Percentiles rank a stretch among this genome's conserved stretches.
These are phyloP conservation scores for Apostichopus parvimensis DNA, from an alignment of 35 echinoderm and acorn worm species.

Conservation along the genomic window DNA sequence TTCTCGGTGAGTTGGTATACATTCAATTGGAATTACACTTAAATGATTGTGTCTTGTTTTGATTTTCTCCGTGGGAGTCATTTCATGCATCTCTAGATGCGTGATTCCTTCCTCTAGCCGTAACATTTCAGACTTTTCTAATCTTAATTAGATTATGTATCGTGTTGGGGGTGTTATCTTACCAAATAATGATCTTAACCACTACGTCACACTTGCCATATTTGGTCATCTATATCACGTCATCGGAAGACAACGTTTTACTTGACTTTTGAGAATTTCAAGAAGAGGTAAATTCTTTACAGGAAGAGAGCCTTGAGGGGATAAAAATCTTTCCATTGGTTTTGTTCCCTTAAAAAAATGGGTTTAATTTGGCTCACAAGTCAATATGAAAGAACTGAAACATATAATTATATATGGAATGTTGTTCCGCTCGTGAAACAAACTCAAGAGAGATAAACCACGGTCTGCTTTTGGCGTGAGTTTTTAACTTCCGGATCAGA, in stretches of 20 bases:
- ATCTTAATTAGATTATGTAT: conserved; percentile 5
- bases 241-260: background rate
- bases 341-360: too few species aligned
- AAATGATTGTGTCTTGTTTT: background rate
- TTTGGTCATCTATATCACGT: conserved; percentile 13
- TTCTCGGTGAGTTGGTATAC: too few species aligned
- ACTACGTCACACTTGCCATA: conserved; percentile 10
- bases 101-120: background rate
- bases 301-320: background rate
- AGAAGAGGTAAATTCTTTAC: background rate
- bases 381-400: too few species aligned
- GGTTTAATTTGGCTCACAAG: too few species aligned
- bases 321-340: background rate
- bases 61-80: too few species aligned
- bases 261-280: background rate
- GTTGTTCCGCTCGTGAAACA: too few species aligned
- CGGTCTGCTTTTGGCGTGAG: background rate
- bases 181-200: background rate
- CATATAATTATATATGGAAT: too few species aligned
- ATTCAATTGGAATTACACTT: background rate
- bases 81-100: background rate
- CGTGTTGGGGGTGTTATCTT: conserved; percentile 5
- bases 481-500: background rate
- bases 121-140: background rate
- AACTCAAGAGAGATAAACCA: background rate